Conservation (phyloP, 2,113 vertebrate genomes). For the Tetrax tetrax region DNA sequence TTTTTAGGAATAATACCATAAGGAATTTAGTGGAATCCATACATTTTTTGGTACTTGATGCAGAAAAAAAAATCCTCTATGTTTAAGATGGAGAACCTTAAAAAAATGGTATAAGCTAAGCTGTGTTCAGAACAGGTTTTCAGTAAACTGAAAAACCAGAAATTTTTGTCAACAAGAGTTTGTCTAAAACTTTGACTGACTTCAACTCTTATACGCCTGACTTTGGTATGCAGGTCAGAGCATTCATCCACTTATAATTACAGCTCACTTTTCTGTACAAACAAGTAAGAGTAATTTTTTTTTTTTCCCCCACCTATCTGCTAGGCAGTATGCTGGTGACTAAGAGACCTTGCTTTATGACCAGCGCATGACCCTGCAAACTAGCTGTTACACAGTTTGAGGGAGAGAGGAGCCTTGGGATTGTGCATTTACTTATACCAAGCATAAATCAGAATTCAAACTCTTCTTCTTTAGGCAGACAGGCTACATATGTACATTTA, state of each 20-base stretch:
- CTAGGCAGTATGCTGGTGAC: not conserved
- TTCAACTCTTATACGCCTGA: not conserved
- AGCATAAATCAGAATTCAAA: not conserved
- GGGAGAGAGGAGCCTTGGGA: not conserved
- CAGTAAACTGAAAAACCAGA: not conserved
- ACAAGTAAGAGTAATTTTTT: not conserved
- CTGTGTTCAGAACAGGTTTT: not conserved
- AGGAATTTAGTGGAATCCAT: not conserved
- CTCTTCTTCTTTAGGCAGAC: not conserved
- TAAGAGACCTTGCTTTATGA: not conserved
- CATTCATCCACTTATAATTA: not conserved
- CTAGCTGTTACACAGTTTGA: not conserved
- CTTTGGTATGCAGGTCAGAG: not conserved
- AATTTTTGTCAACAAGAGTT: not conserved
- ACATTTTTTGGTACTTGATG: not conserved
- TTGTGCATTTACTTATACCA: not conserved
- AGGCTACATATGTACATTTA: not conserved
- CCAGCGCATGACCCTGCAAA: not conserved
- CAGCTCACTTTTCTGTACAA: not conserved
- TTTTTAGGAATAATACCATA: not conserved
- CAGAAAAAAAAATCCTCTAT: accelerated
- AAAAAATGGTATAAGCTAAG: not conserved
- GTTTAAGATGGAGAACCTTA: not conserved
- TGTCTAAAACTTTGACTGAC: not conserved
- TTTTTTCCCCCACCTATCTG: not conserved